Base-by-base conservation (phyloP, 1,140 invertebrate genomes). In the Ganaspis sp. region DNA sequence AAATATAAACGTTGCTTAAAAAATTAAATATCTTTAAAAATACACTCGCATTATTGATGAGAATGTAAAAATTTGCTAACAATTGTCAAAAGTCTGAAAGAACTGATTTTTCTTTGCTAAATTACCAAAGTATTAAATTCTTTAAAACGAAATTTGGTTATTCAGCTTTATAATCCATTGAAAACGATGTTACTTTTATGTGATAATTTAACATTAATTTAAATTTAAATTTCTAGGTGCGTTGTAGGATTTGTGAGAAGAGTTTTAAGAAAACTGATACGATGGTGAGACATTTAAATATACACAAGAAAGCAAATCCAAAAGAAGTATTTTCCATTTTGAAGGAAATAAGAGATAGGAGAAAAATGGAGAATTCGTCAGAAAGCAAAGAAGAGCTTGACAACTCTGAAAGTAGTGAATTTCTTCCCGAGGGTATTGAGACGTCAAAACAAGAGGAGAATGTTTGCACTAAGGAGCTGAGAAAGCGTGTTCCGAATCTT, bases 281-380 rank as follows among this genome's bases (percentile, higher is more conserved):
- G 6, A 89, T 90, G 88, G 83, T 90, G 3, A 82, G 88, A 49
- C 88, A 90, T 34, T 81, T 90, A 49, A 87, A 90, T 71, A 72
- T 84, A 26, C 88, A 90, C 40, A 90, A 90, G 58, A 86, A 81
- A 71, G 81, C 72, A 0, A 85, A 89, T 82, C 85, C 87, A 0
- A 87, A 81, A 23, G 87, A 87, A 17, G 88, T 90, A 12, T 85
- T 87, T 29, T 81, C 78, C 0, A 88, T 90, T 58, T 54, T 89
- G 3, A 88, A 87, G 37, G 85, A 88, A 29, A 87, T 89, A 21
- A 84, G 87, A 45, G 82, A 87, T n/a, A 87, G 64, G 29, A 83
- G 84, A 77, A 87, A 82, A 75, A 64, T 78, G 17, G 83, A 85
- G 11, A 87, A 83, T 45, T 72, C 23, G 34, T 8, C 11, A 9